Conservation (phyloP, 2,113 vertebrate genomes). For the Vanacampus margaritifer region DNA sequence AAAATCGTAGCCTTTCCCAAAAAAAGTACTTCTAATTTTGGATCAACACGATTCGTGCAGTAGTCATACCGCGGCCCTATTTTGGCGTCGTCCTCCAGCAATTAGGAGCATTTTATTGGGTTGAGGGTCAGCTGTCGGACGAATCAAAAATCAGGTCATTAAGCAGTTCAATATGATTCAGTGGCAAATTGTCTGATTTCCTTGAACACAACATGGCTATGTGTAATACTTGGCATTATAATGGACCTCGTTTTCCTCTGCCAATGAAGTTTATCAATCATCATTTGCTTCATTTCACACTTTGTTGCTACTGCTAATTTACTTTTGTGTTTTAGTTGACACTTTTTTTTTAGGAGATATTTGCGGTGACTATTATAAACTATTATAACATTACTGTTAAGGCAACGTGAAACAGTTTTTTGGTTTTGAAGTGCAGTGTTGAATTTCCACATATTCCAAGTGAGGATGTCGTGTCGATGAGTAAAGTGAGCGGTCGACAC, state of each 20-base stretch:
- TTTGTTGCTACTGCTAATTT: no score
- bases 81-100: no score
- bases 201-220: background rate
- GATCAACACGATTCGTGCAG: no score
- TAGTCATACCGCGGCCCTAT: no score
- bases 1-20: background rate
- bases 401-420: no score
- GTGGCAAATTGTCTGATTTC: background rate
- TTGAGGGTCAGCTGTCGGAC: slow-evolving; percentile 60
- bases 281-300: no score
- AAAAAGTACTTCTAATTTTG: no score
- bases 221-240: background rate
- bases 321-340: no score
- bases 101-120: background rate
- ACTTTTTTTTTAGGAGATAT: no score
- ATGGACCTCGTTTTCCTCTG: background rate
- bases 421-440: background rate
- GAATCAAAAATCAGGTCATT: slow-evolving; percentile 2
- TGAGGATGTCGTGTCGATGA: no score
- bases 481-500: background rate
- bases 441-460: background rate
- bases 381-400: no score
- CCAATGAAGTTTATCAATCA: background rate
- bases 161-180: background rate
- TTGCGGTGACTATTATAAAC: no score